Evolutionary conservation across 1,140 invertebrate species (phyloP).

Genomic region (Triops cancriformis): DNA sequence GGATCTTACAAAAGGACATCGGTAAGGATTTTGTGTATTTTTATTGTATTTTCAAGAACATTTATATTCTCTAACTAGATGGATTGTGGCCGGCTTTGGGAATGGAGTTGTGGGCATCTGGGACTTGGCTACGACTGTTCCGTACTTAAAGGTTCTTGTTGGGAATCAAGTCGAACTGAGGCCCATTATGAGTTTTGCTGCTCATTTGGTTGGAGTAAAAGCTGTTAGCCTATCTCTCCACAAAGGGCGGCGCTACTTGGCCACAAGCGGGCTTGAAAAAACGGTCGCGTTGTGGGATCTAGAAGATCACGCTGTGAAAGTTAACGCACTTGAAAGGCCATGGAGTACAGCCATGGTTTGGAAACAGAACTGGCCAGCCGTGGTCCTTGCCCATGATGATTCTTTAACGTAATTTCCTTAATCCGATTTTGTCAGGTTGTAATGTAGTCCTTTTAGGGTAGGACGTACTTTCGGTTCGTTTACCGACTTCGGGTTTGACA

Average conservation of each 20-base stretch:
- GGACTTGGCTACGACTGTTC: conserved; percentile 46
- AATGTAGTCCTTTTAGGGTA: neutral
- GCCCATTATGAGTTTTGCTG: conserved; percentile 38
- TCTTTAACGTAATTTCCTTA: neutral
- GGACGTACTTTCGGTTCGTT: neutral
- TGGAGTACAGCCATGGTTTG: conserved; percentile 40
- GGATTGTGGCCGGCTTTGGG: conserved; percentile 52
- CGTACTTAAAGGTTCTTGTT: conserved; percentile 41
- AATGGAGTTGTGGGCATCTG: conserved; percentile 54
- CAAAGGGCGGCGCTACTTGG: neutral
- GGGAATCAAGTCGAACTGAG: conserved; percentile 39
- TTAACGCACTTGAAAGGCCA: conserved; percentile 41
- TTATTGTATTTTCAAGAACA: conserved; percentile 33
- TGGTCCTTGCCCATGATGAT: neutral
- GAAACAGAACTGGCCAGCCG: conserved; percentile 34
- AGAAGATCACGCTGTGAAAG: conserved; percentile 8
- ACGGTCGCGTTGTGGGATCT: neutral
- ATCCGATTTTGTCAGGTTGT: neutral
- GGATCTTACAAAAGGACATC: conserved; percentile 41
- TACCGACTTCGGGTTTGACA: neutral
- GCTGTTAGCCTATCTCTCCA: conserved; percentile 33
- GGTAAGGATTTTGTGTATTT: conserved; percentile 33
- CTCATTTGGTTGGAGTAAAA: conserved; percentile 36
- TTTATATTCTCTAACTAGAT: conserved; percentile 32
- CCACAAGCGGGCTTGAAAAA: neutral